A percentile compares a stretch with the other conserved stretches of the same genome.
Conservation (phyloP, 2,888 invertebrate genomes). For the Autographa pulchrina region DNA sequence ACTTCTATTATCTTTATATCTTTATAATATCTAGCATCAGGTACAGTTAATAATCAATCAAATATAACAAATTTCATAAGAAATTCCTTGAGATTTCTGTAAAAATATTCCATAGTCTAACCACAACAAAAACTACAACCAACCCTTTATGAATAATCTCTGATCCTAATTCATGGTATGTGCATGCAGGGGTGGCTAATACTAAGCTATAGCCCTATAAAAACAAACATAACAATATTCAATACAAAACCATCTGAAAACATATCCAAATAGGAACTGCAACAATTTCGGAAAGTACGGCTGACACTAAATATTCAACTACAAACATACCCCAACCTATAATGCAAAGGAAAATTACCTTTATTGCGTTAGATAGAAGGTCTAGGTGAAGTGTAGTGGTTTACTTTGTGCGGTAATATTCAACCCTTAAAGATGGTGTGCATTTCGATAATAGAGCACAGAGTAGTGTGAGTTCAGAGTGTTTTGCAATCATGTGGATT, state of each 20-base stretch:
- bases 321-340: slow-evolving; percentile 15
- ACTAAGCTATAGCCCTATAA: slow-evolving; percentile 14
- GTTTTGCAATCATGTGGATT: not conserved
- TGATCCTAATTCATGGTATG: not conserved
- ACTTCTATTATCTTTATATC: too few species aligned
- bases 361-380: slow-evolving; percentile 41
- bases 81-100: too few species aligned
- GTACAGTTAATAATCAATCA: too few species aligned
- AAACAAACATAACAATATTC: slow-evolving; percentile 28
- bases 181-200: not conserved
- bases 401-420: slow-evolving; percentile 70
- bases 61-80: too few species aligned
- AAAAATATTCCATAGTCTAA: too few species aligned
- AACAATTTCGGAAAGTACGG: slow-evolving; percentile 51
- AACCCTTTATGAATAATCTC: not conserved
- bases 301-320: slow-evolving; percentile 39
- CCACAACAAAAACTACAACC: not conserved
- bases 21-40: too few species aligned
- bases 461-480: slow-evolving; percentile 65
- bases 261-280: slow-evolving; percentile 39
- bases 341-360: slow-evolving; percentile 20
- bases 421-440: slow-evolving; percentile 87
- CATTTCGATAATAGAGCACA: slow-evolving; percentile 84
- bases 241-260: slow-evolving; percentile 35
- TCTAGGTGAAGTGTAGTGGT: slow-evolving; percentile 17